Evolutionary conservation across 2,888 invertebrate species (phyloP).

Genomic region (Altica lythri): DNA sequence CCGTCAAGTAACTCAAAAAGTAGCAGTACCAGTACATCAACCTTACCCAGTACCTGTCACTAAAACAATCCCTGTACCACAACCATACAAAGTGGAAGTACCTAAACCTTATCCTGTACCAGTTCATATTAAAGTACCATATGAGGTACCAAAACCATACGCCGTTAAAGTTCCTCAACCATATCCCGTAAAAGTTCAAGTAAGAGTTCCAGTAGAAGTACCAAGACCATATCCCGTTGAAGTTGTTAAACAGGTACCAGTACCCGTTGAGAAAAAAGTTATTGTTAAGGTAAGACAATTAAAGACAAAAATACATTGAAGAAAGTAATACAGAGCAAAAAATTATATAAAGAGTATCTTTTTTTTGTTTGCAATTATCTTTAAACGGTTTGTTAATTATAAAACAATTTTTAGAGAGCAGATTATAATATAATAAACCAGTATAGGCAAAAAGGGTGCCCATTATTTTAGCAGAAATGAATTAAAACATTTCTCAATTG

Average conservation of each 20-base stretch:
- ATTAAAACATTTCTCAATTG: too few species aligned
- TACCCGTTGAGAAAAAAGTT: constrained; percentile 43
- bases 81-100: constrained; percentile 43
- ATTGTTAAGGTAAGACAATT: constrained; percentile 41
- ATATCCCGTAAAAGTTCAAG: constrained; percentile 38
- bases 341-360: too few species aligned
- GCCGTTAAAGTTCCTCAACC: constrained; percentile 40
- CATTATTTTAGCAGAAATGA: too few species aligned
- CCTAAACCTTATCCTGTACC: constrained; percentile 40
- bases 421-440: too few species aligned
- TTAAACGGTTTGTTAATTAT: too few species aligned
- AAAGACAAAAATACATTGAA: too few species aligned
- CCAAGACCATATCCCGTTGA: constrained; percentile 49
- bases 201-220: constrained; percentile 39
- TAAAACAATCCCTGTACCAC: constrained; percentile 42
- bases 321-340: too few species aligned
- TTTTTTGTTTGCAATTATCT: too few species aligned
- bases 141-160: constrained; percentile 48
- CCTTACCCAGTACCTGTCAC: constrained; percentile 36
- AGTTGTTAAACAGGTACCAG: constrained; percentile 38
- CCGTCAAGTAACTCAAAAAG: constrained; percentile 33
- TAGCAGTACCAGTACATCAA: constrained; percentile 40
- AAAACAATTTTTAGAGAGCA: too few species aligned
- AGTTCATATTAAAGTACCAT: constrained; percentile 41
- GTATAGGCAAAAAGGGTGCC: too few species aligned